Conservation (phyloP, 2,888 invertebrate species). For the Trissolcus japonicus region DNA sequence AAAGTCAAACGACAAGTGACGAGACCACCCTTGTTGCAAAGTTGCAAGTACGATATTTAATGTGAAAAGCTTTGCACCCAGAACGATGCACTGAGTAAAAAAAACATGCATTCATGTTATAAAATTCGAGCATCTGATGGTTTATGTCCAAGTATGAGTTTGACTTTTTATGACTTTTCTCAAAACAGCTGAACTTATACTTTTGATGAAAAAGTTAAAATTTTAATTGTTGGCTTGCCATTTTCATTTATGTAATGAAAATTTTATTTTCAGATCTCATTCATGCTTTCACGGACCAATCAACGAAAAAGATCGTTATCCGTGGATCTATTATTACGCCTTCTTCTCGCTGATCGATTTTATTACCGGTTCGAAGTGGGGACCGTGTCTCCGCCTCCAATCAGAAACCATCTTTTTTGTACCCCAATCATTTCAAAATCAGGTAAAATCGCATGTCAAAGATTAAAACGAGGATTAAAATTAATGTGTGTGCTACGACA, state of each 20-base stretch:
- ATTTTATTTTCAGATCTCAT: neutral
- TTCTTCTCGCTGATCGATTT: constrained; percentile 9
- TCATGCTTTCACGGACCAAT: constrained; percentile 6
- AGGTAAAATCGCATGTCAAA: too few species aligned
- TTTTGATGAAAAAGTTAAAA: too few species aligned
- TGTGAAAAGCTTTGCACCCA: constrained; percentile 18
- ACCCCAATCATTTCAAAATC: too few species aligned
- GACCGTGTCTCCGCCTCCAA: constrained; percentile 22
- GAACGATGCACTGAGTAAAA: neutral
- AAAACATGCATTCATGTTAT: neutral
- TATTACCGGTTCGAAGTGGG: constrained; percentile 19
- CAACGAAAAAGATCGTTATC: neutral
- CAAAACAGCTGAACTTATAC: too few species aligned
- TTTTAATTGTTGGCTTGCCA: neutral
- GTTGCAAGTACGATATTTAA: constrained; percentile 26
- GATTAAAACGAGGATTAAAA: too few species aligned
- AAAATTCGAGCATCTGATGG: too few species aligned
- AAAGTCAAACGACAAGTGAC: constrained; percentile 45
- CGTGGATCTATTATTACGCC: constrained; percentile 28
- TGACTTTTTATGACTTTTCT: too few species aligned
- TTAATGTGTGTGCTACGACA: too few species aligned
- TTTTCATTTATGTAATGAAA: neutral
- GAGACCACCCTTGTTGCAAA: constrained; percentile 49
- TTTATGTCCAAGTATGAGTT: too few species aligned
- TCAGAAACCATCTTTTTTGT: constrained; percentile 1